These are phyloP conservation scores for Heterodera schachtii DNA, from an alignment of 1,140 invertebrate genomes.

Conservation along the genomic window DNA sequence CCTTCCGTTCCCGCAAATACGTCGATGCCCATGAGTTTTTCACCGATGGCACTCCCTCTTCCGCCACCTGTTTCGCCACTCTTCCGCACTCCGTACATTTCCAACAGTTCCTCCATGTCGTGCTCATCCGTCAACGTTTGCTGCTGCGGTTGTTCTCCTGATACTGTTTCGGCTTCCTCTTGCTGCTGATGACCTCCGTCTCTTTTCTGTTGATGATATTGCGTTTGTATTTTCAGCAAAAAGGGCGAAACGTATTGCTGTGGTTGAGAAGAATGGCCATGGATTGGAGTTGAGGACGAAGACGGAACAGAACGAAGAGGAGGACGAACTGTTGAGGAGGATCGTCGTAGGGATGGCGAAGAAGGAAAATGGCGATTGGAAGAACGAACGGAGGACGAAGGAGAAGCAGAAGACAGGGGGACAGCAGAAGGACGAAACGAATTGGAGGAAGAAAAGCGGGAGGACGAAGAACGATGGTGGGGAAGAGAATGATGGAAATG, in stretches of 20 bases:
- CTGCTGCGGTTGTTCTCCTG: not conserved
- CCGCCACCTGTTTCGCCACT: constrained; percentile 25
- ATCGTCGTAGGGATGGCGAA: not conserved
- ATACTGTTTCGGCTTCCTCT: not conserved
- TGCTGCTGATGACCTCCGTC: not conserved
- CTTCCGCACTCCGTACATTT: constrained; percentile 22
- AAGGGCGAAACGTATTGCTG: constrained; percentile 26
- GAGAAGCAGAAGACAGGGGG: not conserved
- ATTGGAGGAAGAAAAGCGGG: not conserved
- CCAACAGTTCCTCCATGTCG: constrained; percentile 11
- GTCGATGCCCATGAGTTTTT: constrained; percentile 44
- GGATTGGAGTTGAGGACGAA: not conserved
- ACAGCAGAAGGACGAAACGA: not conserved
- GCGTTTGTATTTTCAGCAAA: constrained; percentile 12
- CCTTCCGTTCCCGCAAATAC: constrained; percentile 40
- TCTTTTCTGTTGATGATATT: not conserved
- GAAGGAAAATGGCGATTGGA: not conserved
- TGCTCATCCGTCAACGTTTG: not conserved
- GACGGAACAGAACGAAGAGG: constrained; percentile 1
- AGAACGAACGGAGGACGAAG: constrained; percentile 4
- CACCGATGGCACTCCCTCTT: constrained; percentile 32
- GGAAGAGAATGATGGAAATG: constrained; percentile 9
- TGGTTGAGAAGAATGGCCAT: not conserved
- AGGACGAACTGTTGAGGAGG: not conserved
- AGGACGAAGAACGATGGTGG: not conserved